Base-by-base conservation (phyloP, 2,888 invertebrate genomes). In the Lissocephala sabroskyi region DNA sequence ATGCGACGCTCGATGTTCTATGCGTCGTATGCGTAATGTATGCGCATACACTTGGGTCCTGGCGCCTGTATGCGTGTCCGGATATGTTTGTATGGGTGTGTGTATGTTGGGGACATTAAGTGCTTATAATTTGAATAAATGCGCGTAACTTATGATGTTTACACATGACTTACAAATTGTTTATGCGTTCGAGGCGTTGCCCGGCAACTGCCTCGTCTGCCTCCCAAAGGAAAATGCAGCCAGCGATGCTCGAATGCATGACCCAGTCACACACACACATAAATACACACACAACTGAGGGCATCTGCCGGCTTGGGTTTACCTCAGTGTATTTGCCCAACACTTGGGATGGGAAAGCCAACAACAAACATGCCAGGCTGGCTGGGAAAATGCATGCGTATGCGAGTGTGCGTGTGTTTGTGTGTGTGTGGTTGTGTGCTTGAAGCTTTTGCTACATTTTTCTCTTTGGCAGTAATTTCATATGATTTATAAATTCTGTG, bases 131-230 rank as follows among this genome's bases (percentile, higher is more conserved):
- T 74, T 74, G 65, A 59, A 66, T 65, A 56, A 60, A 65, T 58
- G 64, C 68, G 66, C 65, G 62, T 62, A 59, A 74, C 76, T 68
- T 76, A 76, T 65, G 65, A 68, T 75, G 75, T 73, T 76, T 76
- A 68, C 70, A 75, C 77, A 77, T 77, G 75, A 67, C 75, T 77
- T 75, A 74, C 75, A 77, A 77, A 76, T 76, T 76, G 71, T 73
- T 73, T 62, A 65, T 63, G 59, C 65, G 70, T 57, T 65, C 59
- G 53, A 62, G 40, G 49, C 45, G 39, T 19, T 39, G 32, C 42
- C 18, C n/a, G n/a, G n/a, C n/a, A n/a, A n/a, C n/a, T n/a, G n/a
- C n/a, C n/a, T n/a, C n/a, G n/a, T n/a, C n/a, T n/a, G 19, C 14
- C 23, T 26, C 30, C 10, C 29, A 42, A 18, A 16, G 19, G 26